Percentiles rank a stretch among this genome's conserved stretches.
These are phyloP conservation scores for Aphodius sticticus DNA, from an alignment of 2,888 invertebrate genomes.

Conservation along the genomic window DNA sequence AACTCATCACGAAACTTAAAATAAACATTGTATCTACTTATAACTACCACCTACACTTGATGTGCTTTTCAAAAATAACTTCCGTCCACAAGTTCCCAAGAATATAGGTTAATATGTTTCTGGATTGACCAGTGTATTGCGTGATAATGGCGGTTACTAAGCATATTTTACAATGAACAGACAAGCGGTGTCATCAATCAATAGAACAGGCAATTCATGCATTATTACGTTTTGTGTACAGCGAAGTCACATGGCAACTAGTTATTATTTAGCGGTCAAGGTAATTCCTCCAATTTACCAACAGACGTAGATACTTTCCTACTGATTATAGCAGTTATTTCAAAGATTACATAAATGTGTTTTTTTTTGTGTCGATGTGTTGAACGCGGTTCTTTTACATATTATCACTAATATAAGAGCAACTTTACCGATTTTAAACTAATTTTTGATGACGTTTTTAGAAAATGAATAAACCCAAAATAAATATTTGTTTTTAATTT, in stretches of 20 bases:
- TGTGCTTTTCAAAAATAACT: neutral
- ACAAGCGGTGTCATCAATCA: neutral
- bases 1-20: neutral
- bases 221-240: neutral
- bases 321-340: too few species aligned
- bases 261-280: neutral
- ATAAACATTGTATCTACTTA: neutral
- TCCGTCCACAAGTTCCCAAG: neutral
- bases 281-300: neutral
- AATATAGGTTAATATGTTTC: neutral
- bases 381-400: too few species aligned
- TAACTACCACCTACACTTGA: neutral
- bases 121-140: neutral
- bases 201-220: neutral
- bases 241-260: neutral
- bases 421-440: too few species aligned
- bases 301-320: neutral
- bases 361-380: too few species aligned
- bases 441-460: too few species aligned
- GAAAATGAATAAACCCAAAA: too few species aligned
- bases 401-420: too few species aligned
- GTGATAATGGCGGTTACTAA: neutral
- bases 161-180: neutral
- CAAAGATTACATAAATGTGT: too few species aligned
- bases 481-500: too few species aligned